Evolutionary conservation across 2,888 invertebrate species (phyloP), one percentile per base, ranked within the genome.

Genomic region (Entomobrya proxima): DNA sequence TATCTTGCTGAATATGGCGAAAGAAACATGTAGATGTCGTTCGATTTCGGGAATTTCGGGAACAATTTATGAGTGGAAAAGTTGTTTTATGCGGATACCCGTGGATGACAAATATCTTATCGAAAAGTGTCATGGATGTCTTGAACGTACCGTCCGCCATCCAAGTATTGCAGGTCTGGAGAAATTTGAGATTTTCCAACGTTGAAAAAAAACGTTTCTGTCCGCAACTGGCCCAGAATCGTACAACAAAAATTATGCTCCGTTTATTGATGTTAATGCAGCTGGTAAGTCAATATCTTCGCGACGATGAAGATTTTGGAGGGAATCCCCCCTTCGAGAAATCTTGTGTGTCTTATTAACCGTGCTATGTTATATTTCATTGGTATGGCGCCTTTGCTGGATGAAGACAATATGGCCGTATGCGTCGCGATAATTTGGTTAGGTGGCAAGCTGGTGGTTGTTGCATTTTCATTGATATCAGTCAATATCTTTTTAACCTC

Each of bases 61-160:
- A 24, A 5, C 44, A 58, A 24, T 52, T 72, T 0, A 81, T 52
- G 1, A 52, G 13, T 4, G 81, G 81, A 55, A 81, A 3, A 7
- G 64, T 27, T 15, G 3, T 24, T 44, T 13, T 7, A 13, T 47
- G 7, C 7, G n/a, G 21, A 27, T 35, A 21, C 2, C 64, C 80
- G 27, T 81, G 81, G 13, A 81, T 5, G 11, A 58, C 58, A 37
- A 40, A 72, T 2, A 81, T 15, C 37, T 81, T 69, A 40, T 47
- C 13, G 52, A 72, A 69, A 13, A 80, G 1, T 24, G 18, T 30
- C 3, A 64, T 61, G 6, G 67, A 27, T 9, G 79, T 13, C 24
- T 35, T 35, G n/a, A 24, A 40, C 15, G 44, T 40, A n/a, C n/a
- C n/a, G n/a, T n/a, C n/a, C n/a, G n/a, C n/a, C n/a, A n/a, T n/a